Conservation (phyloP, 2,888 invertebrate genomes). For the Amphipyra berbera region DNA sequence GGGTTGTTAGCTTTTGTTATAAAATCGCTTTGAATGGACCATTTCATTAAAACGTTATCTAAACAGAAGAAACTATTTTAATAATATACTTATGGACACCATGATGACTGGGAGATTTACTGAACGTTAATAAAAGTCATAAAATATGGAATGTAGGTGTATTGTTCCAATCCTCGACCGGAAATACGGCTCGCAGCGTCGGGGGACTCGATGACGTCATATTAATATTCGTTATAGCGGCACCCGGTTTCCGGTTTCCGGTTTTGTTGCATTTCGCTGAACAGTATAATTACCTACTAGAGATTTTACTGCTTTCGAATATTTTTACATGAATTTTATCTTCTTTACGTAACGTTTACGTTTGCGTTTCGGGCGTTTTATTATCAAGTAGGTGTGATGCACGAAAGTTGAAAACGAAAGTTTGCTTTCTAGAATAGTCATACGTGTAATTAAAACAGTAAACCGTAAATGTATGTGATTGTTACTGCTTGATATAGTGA, state of each 20-base stretch:
- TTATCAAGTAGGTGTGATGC: slow-evolving; percentile 41
- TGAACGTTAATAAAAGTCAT: slow-evolving; percentile 60
- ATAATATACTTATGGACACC: slow-evolving; percentile 38
- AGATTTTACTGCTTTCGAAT: slow-evolving; percentile 51
- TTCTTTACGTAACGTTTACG: slow-evolving; percentile 49
- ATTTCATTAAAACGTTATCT: slow-evolving; percentile 19
- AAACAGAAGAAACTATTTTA: slow-evolving; percentile 27
- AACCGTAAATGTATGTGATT: slow-evolving; percentile 33
- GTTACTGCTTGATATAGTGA: slow-evolving; percentile 7
- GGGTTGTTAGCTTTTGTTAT: slow-evolving; percentile 20
- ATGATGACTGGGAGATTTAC: slow-evolving; percentile 26
- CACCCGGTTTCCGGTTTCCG: slow-evolving; percentile 72
- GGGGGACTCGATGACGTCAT: slow-evolving; percentile 78
- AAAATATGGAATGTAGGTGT: slow-evolving; percentile 64
- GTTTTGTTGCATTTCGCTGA: slow-evolving; percentile 64
- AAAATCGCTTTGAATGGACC: slow-evolving; percentile 22
- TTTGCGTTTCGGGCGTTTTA: slow-evolving; percentile 49
- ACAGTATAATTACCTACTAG: slow-evolving; percentile 52
- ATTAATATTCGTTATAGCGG: slow-evolving; percentile 76
- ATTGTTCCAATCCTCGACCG: slow-evolving; percentile 73
- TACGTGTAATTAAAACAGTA: slow-evolving; percentile 42
- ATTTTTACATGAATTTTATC: slow-evolving; percentile 45
- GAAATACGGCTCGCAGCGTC: slow-evolving; percentile 71
- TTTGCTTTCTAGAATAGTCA: slow-evolving; percentile 51
- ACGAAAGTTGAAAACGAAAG: slow-evolving; percentile 57